Percentiles rank a stretch among this genome's conserved stretches.
Evolutionary conservation across 92 coral and sea anemone genomes (phyloP).

Genomic region (Epizoanthus ramosus): DNA sequence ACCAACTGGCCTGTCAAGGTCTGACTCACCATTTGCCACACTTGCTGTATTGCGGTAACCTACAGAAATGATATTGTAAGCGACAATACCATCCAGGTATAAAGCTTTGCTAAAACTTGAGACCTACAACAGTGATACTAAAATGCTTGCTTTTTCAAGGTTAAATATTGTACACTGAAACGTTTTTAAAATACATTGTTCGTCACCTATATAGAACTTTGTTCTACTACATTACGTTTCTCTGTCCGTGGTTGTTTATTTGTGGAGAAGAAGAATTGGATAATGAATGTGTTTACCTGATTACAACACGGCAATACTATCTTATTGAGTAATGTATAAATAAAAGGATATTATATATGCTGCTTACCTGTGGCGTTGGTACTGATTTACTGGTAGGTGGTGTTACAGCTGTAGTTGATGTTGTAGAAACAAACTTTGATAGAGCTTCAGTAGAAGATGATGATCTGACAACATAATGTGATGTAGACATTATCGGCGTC

Average conservation of each 20-base stretch:
- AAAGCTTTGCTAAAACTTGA: too few relatives aligned
- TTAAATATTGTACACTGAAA: too few relatives aligned
- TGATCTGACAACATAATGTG: background rate
- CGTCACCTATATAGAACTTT: too few relatives aligned
- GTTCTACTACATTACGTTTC: too few relatives aligned
- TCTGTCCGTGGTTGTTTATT: too few relatives aligned
- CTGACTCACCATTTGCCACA: slow-evolving; percentile 14
- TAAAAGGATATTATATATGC: too few relatives aligned
- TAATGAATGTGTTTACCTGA: too few relatives aligned
- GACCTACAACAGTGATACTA: too few relatives aligned
- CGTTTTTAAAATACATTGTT: too few relatives aligned
- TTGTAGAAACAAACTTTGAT: background rate
- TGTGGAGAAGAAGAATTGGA: too few relatives aligned
- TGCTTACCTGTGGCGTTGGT: slow-evolving; percentile 17
- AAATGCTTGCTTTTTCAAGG: too few relatives aligned
- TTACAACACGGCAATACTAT: too few relatives aligned
- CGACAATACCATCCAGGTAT: background rate
- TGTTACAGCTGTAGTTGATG: background rate
- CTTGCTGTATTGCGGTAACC: slow-evolving; percentile 22
- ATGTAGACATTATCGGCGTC: background rate
- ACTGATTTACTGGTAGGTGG: background rate
- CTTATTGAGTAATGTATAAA: background rate
- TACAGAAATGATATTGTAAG: background rate
- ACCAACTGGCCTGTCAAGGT: slow-evolving; percentile 23
- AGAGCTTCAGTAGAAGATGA: background rate